Conservation (phyloP, 2,888 invertebrate genomes). For the Leptopilina syphax region DNA sequence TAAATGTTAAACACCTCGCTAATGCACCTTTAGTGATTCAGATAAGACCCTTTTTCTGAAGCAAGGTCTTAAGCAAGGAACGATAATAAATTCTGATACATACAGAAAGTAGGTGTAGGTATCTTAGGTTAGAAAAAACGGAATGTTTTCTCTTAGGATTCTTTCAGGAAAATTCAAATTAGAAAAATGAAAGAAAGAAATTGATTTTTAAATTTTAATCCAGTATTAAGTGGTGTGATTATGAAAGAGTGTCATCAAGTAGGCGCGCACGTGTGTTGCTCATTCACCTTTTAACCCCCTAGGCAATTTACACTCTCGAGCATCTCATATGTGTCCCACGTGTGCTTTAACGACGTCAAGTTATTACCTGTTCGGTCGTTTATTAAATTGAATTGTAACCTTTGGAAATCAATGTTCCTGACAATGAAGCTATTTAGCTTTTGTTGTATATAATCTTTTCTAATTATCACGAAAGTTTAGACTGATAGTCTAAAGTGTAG, state of each 20-base stretch:
- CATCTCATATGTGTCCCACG: conserved; percentile 51
- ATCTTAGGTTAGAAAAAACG: no score
- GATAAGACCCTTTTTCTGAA: conserved; percentile 39
- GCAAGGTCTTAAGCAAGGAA: conserved; percentile 28
- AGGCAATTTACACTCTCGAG: conserved; percentile 32
- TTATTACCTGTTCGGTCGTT: conserved; percentile 55
- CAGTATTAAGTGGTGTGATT: neutral
- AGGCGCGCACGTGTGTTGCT: conserved; percentile 31
- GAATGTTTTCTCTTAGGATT: no score
- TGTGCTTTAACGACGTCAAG: conserved; percentile 53
- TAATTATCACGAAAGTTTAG: no score
- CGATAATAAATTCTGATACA: conserved; percentile 23
- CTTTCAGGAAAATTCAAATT: no score
- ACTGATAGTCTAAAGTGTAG: no score
- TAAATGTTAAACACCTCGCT: conserved; percentile 40
- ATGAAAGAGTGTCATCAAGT: neutral
- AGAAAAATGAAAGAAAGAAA: no score
- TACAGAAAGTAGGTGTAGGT: neutral
- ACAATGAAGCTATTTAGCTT: no score
- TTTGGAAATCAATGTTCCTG: neutral
- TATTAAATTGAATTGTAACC: conserved; percentile 55
- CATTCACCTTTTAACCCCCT: conserved; percentile 51
- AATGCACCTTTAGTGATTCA: conserved; percentile 38
- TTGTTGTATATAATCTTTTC: no score
- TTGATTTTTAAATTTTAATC: no score